Percentiles rank a stretch among this genome's conserved stretches.
Evolutionary conservation across 1,140 invertebrate species (phyloP).

Genomic region (Hycleus cichorii): DNA sequence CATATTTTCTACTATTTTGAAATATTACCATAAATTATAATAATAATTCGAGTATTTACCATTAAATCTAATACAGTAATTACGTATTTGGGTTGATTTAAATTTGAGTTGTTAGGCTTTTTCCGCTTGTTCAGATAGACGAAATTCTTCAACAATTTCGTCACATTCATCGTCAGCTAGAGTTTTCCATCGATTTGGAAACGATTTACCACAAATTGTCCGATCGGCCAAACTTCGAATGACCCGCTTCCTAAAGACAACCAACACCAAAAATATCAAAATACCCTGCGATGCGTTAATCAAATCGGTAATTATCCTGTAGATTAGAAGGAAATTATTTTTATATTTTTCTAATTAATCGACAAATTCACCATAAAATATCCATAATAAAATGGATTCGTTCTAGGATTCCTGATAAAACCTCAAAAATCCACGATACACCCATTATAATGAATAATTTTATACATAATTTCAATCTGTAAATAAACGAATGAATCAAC

Average conservation of each 20-base stretch:
- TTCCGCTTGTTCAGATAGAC: neutral
- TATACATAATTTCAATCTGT: conserved; percentile 55
- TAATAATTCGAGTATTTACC: too few species aligned
- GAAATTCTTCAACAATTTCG: conserved; percentile 44
- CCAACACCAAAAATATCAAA: conserved; percentile 56
- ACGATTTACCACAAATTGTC: conserved; percentile 39
- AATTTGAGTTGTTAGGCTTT: too few species aligned
- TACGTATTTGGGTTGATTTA: too few species aligned
- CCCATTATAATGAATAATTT: conserved; percentile 68
- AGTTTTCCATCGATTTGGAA: conserved; percentile 39
- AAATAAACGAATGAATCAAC: conserved; percentile 19
- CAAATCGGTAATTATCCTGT: conserved; percentile 55
- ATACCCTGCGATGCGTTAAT: conserved; percentile 59
- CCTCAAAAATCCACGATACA: conserved; percentile 64
- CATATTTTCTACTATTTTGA: too few species aligned
- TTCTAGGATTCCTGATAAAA: conserved; percentile 43
- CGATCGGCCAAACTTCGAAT: conserved; percentile 46
- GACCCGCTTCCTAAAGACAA: conserved; percentile 52
- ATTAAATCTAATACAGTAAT: too few species aligned
- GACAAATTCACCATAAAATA: neutral
- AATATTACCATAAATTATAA: too few species aligned
- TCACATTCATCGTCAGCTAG: conserved; percentile 46
- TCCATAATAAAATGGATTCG: conserved; percentile 4
- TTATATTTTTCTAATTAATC: neutral
- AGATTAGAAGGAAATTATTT: conserved; percentile 22